Percentiles rank a stretch among this genome's conserved stretches.
Conservation (phyloP, 2,888 invertebrate genomes). For the Diaprepes abbreviatus region DNA sequence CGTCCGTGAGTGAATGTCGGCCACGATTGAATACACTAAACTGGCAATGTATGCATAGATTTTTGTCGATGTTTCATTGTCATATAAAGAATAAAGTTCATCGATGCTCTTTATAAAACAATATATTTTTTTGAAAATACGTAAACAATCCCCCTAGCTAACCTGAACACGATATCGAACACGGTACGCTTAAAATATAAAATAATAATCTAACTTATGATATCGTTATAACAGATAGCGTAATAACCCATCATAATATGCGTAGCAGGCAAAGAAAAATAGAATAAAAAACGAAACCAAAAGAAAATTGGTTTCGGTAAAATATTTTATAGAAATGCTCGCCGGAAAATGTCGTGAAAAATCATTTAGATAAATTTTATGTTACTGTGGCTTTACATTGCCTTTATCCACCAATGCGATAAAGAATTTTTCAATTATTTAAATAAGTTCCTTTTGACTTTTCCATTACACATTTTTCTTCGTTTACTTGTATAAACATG, state of each 20-base stretch:
- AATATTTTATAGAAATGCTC: slow-evolving; percentile 16
- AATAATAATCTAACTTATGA: too few relatives aligned
- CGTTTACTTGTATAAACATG: neutral
- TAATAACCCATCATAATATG: neutral
- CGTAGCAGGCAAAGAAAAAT: slow-evolving; percentile 1
- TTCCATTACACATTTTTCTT: slow-evolving; percentile 38
- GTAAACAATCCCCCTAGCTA: too few relatives aligned
- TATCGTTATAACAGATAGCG: too few relatives aligned
- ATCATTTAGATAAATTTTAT: slow-evolving; percentile 21
- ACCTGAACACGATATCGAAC: too few relatives aligned
- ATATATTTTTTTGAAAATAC: too few relatives aligned
- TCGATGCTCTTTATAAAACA: too few relatives aligned
- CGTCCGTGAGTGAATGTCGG: too few relatives aligned
- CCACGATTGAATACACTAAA: too few relatives aligned
- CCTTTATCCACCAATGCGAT: slow-evolving; percentile 1
- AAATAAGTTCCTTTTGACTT: slow-evolving; percentile 32
- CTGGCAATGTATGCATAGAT: too few relatives aligned
- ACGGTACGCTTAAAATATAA: too few relatives aligned
- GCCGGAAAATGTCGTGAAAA: slow-evolving; percentile 1
- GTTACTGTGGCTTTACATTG: slow-evolving; percentile 8
- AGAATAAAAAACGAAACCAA: neutral
- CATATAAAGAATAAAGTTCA: too few relatives aligned
- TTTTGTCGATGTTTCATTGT: too few relatives aligned
- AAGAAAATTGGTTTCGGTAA: slow-evolving; percentile 5
- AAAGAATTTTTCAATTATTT: slow-evolving; percentile 43